Evolutionary conservation across 2,113 vertebrate genomes (phyloP), one percentile per base, ranked within the genome.

Genomic region (human): DNA sequence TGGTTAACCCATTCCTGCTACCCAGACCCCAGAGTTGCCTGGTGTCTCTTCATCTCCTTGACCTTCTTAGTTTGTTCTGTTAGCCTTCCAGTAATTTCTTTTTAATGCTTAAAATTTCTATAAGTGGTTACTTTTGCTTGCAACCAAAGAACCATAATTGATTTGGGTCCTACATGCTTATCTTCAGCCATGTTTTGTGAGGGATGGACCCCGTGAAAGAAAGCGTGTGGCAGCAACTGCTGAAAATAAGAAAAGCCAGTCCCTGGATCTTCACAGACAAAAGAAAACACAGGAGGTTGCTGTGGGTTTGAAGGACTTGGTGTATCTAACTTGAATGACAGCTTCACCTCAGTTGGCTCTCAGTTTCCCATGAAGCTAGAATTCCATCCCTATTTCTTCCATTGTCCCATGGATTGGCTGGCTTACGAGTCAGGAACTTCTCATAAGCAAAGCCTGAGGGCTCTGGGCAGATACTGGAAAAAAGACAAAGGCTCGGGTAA

Each of bases 81-180:
- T 43, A 66, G 57, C 6, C 48, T 92, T 82, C 45, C 32, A 16
- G 23, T 73, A 76, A 92, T 61, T 92, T 75, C 7, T 30, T 92
- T 48, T 79, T 40, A 30, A 86, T 89, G 35, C n/a, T 94, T 92
- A 86, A 80, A 80, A 52, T 92, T 92, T 76, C n/a, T 14, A 40
- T 35, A 83, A 80, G 23, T 92, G 70, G 25, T 72, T 79, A 73
- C 35, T 66, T 70, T 97, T 82, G 22, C 52, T 90, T 76, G 32
- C 35, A 75, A 57, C 22, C 48, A 80, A 81, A 85, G 70, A 95
- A 40, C 20, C 22, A 43, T 45, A 76, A 68, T 25, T 68, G 88
- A 76, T 27, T 40, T 8, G 25, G 48, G 16, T 45, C 27, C 18
- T 40, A 45, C 48, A 35, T 45, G 45, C 20, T 94, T 86, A 68